Base-by-base conservation (phyloP, 1,140 invertebrate species). In the Conopomorpha cramerella region DNA sequence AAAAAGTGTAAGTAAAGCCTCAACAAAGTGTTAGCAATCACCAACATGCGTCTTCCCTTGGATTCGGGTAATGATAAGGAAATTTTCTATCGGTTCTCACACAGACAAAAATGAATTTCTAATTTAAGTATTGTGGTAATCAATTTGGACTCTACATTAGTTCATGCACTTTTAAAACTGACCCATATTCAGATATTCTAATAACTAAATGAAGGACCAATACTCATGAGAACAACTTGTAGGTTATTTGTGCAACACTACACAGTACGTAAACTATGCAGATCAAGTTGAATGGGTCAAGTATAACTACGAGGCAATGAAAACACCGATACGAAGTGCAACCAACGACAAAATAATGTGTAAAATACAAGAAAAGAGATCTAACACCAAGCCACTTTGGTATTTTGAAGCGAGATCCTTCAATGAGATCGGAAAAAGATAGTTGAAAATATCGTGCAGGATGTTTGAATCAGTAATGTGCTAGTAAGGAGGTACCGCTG, bases 381-480 rank as follows among this genome's bases (percentile, higher is more conserved):
- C 61, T 71, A 71, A 72, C 71, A 76, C 48, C 57, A 72, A 76
- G 71, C 71, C 55, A 56, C 12, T 32, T 62, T 38, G 45, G 51
- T 56, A 43, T 56, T 63, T 54, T 46, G 45, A 71, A 76, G 67
- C 67, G 55, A 63, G 47, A 61, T 62, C 57, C 7, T 65, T 71
- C 43, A 55, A 67, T 68, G 60, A 52, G 49, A 49, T 42, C 43
- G 41, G 14, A 34, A 16, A 46, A 48, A 23, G 47, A 46, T 39
- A 19, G 28, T 29, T 41, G 46, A 54, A 46, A 56, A 52, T 53
- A 60, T 65, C 70, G 71, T 76, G 67, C 71, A 76, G 55, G 19
- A 66, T 66, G 58, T 70, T 61, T 66, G 44, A 62, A 57, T 66
- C 51, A 43, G 63, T 51, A 62, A 63, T 61, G 70, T 74, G 71